Percentiles rank a stretch among this genome's conserved stretches.
Evolutionary conservation across 2,888 invertebrate genomes (phyloP).

Genomic region (Sialis lutaria): DNA sequence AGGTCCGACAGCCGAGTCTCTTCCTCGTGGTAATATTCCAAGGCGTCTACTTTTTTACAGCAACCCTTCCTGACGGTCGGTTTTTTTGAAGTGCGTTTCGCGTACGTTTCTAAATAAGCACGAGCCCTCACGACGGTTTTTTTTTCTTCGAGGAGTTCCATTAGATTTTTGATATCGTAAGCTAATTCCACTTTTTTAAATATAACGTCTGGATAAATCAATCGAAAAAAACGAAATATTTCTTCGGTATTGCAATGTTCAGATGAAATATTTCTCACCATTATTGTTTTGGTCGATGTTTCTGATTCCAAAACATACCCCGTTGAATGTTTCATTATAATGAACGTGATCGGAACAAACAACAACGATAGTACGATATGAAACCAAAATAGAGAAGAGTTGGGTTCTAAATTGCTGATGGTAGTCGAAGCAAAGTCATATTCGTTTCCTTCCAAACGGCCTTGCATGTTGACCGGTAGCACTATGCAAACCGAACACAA

Average conservation of each 20-base stretch:
- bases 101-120: slow-evolving; percentile 40
- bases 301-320: slow-evolving; percentile 54
- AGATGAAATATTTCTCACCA: slow-evolving; percentile 77
- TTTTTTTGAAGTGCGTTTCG: slow-evolving; percentile 52
- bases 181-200: slow-evolving; percentile 79
- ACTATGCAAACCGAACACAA: slow-evolving; percentile 64
- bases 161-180: slow-evolving; percentile 68
- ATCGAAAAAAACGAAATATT: slow-evolving; percentile 51
- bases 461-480: slow-evolving; percentile 81
- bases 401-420: slow-evolving; percentile 64
- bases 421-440: slow-evolving; percentile 68
- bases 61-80: slow-evolving; percentile 54
- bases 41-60: slow-evolving; percentile 55
- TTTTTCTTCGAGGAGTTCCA: slow-evolving; percentile 53
- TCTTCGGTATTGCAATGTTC: slow-evolving; percentile 55
- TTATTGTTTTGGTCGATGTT: slow-evolving; percentile 62
- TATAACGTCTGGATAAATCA: slow-evolving; percentile 72
- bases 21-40: slow-evolving; percentile 67
- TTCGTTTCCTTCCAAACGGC: slow-evolving; percentile 48
- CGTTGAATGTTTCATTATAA: slow-evolving; percentile 72
- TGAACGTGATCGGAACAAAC: slow-evolving; percentile 67
- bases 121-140: slow-evolving; percentile 63
- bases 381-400: slow-evolving; percentile 72
- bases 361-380: slow-evolving; percentile 69
- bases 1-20: slow-evolving; percentile 57